Evolutionary conservation across 2,888 invertebrate species (phyloP).

Genomic region (Axea sp.): DNA sequence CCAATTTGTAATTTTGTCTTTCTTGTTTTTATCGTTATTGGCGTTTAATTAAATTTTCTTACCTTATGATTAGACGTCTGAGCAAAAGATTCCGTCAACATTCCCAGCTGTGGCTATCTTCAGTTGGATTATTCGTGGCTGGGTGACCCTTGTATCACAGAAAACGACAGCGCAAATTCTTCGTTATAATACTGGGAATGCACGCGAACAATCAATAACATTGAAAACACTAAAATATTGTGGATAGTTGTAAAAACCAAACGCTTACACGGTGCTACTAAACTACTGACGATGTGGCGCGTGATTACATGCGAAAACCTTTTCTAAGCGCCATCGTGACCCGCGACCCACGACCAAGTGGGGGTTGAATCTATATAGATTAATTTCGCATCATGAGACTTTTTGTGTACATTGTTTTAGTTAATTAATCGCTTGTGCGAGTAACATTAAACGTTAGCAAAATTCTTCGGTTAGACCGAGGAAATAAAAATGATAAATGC

Average conservation of each 20-base stretch:
- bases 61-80: constrained; percentile 88
- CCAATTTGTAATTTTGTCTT: too few species aligned
- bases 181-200: constrained; percentile 14
- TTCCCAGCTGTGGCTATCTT: constrained; percentile 71
- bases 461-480: too few species aligned
- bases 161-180: constrained; percentile 8
- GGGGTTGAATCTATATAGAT: constrained; percentile 41
- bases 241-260: constrained; percentile 13
- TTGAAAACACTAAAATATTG: neutral
- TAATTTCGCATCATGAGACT: constrained; percentile 16
- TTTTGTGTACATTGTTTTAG: too few species aligned
- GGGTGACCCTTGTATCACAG: constrained; percentile 31
- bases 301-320: constrained; percentile 50
- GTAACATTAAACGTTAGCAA: too few species aligned
- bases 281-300: constrained; percentile 63
- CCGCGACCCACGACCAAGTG: constrained; percentile 33
- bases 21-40: too few species aligned
- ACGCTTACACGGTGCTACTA: constrained; percentile 60
- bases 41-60: constrained; percentile 56
- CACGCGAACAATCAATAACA: constrained; percentile 2
- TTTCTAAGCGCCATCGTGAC: constrained; percentile 64
- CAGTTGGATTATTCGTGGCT: constrained; percentile 16
- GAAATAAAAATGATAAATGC: too few species aligned
- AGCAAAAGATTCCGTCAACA: constrained; percentile 83
- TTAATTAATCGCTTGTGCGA: too few species aligned